Evolutionary conservation across 2,797 vertebrate genomes (phyloP).

Genomic region (Dicrostonyx torquatus): DNA sequence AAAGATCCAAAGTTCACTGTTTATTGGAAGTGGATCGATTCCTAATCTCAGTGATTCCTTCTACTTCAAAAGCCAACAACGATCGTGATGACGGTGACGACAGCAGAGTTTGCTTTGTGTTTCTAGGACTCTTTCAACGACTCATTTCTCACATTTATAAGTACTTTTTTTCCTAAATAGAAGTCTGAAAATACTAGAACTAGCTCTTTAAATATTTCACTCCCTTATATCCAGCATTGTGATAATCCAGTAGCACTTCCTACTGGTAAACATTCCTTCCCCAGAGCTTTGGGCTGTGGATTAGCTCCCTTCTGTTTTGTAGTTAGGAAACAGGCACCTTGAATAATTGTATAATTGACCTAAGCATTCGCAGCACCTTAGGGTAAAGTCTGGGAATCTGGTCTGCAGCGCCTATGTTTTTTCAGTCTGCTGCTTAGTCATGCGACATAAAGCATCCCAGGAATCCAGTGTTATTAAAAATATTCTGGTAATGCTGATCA

Average conservation of each 20-base stretch:
- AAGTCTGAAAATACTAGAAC: constrained; percentile 11
- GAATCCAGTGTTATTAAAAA: constrained; percentile 74
- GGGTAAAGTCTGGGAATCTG: constrained; percentile 36
- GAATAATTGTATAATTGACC: background rate
- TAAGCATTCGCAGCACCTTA: background rate
- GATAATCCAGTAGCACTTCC: background rate
- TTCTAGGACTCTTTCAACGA: constrained; percentile 16
- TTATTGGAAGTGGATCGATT: background rate
- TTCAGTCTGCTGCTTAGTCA: constrained; percentile 56
- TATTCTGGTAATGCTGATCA: constrained; percentile 55
- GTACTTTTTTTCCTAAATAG: background rate
- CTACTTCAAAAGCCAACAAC: background rate
- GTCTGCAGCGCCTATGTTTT: background rate
- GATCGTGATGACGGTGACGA: background rate
- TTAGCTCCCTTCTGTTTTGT: background rate
- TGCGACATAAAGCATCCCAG: constrained; percentile 29
- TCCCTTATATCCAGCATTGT: background rate
- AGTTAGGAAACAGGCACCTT: background rate
- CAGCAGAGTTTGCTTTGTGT: background rate
- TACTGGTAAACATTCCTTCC: background rate
- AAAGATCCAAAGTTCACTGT: background rate
- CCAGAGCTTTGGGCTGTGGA: background rate
- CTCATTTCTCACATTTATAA: background rate
- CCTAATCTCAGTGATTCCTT: background rate
- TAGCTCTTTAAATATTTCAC: background rate